Base-by-base conservation (phyloP, 2,888 invertebrate genomes). In the Byasa hedistus region DNA sequence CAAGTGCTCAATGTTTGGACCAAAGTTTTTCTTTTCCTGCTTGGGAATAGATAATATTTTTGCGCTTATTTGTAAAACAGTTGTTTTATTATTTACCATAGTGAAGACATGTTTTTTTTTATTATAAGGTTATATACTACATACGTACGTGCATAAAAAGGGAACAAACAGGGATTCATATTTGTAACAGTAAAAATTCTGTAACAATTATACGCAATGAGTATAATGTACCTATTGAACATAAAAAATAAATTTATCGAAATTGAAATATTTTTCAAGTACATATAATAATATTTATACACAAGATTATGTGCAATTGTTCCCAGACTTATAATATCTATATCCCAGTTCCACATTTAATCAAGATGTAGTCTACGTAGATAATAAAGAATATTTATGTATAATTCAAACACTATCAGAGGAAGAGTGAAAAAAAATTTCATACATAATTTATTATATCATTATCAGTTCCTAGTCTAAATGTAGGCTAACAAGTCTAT, bases 1-100 rank as follows among this genome's bases (percentile, higher is more conserved):
- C 78, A 78, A 82, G 89, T 91, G 91, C 91, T 91, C 91, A 91
- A 91, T 85, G 77, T 83, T 83, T 84, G 89, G 87, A 91, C 91
- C 91, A 91, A 91, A 91, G 90, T 88, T 83, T 84, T 78, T 81
- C 73, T 75, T 72, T 77, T 79, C 76, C 70, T 77, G 79, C 75
- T 75, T 78, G 75, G 71, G 68, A 68, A 70, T 70, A 66, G 65
- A 69, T 61, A 63, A 66, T 57, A n/a, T n/a, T 66, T 60, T 64
- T 56, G 56, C 61, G 67, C 64, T 63, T 59, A 67, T 63, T 59
- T 58, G 62, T 62, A 52, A 44, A 59, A 61, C 36, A 39, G 60
- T 23, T 52, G 69, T 68, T 69, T 66, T 69, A 69, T 21, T 69
- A 68, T 64, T 61, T 61, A 67, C 66, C 64, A 68, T 69, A 66